Evolutionary conservation across 2,113 vertebrate species (phyloP).

Genomic region (Varanus salvator): DNA sequence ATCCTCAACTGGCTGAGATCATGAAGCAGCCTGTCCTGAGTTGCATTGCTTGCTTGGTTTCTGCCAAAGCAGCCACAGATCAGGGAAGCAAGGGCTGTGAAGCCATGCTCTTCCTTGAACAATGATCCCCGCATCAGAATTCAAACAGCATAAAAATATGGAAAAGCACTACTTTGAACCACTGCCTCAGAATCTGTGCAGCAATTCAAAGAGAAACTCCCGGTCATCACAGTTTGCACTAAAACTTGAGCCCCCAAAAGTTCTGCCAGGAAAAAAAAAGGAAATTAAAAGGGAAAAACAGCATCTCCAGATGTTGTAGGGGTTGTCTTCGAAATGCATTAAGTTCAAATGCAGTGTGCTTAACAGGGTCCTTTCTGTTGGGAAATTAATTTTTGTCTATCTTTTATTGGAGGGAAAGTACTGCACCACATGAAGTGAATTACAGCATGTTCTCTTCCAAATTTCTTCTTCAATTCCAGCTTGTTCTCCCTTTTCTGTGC

Average conservation of each 20-base stretch:
- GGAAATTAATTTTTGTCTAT: slow-evolving; percentile 64
- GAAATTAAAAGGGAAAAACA: slow-evolving; percentile 66
- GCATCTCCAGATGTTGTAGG: slow-evolving; percentile 73
- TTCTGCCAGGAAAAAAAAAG: slow-evolving; percentile 41
- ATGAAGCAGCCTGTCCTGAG: slow-evolving; percentile 41
- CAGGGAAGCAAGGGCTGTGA: neutral
- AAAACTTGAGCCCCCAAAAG: slow-evolving; percentile 12
- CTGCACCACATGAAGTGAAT: neutral
- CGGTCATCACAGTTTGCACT: neutral
- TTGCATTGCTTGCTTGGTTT: neutral
- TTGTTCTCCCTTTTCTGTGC: slow-evolving; percentile 43
- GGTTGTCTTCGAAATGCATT: slow-evolving; percentile 69
- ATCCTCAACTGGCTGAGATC: neutral
- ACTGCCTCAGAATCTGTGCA: neutral
- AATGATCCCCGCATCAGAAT: neutral
- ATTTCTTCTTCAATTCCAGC: slow-evolving; percentile 58
- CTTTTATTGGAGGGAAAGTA: slow-evolving; percentile 58
- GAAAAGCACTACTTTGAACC: neutral
- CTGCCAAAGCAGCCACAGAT: neutral
- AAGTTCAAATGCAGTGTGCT: slow-evolving; percentile 49
- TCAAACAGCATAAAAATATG: neutral
- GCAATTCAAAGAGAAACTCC: neutral
- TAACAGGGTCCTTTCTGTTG: slow-evolving; percentile 58
- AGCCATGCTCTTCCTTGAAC: neutral
- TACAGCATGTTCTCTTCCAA: slow-evolving; percentile 50